Evolutionary conservation across 2,888 invertebrate genomes (phyloP).

Genomic region (Idaea biselata): DNA sequence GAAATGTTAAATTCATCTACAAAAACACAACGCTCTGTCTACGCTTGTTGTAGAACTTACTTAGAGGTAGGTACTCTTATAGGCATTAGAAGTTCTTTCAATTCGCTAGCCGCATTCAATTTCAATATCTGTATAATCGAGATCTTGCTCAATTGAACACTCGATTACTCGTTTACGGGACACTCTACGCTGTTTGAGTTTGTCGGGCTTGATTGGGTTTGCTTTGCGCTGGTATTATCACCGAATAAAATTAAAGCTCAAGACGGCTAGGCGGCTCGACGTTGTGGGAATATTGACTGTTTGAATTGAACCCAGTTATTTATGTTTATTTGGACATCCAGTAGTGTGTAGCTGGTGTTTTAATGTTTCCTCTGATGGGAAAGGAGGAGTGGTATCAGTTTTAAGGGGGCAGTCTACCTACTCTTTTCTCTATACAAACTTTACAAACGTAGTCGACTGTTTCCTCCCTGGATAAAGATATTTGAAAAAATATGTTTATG

Average conservation of each 20-base stretch:
- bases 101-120: slow-evolving; percentile 67
- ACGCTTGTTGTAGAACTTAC: too few species aligned
- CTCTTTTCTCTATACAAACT: too few species aligned
- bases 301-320: neutral
- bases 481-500: too few species aligned
- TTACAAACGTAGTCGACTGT: too few species aligned
- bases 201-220: slow-evolving; percentile 75
- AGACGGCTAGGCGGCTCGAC: slow-evolving; percentile 39
- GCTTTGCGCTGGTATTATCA: slow-evolving; percentile 62
- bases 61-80: too few species aligned
- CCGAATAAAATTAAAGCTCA: slow-evolving; percentile 54
- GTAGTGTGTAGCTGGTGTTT: neutral
- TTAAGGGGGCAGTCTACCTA: too few species aligned
- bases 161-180: slow-evolving; percentile 75
- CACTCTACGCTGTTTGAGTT: slow-evolving; percentile 70
- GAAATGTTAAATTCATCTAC: too few species aligned
- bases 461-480: too few species aligned
- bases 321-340: neutral
- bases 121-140: slow-evolving; percentile 76
- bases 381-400: too few species aligned
- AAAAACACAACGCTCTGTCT: too few species aligned
- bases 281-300: slow-evolving; percentile 12
- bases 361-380: too few species aligned
- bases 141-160: slow-evolving; percentile 78
- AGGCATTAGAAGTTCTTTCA: slow-evolving; percentile 56